Percentiles rank a stretch among this genome's conserved stretches.
These are phyloP conservation scores for Apostichopus parvimensis DNA, from an alignment of 35 echinoderm and acorn worm genomes.

Conservation along the genomic window DNA sequence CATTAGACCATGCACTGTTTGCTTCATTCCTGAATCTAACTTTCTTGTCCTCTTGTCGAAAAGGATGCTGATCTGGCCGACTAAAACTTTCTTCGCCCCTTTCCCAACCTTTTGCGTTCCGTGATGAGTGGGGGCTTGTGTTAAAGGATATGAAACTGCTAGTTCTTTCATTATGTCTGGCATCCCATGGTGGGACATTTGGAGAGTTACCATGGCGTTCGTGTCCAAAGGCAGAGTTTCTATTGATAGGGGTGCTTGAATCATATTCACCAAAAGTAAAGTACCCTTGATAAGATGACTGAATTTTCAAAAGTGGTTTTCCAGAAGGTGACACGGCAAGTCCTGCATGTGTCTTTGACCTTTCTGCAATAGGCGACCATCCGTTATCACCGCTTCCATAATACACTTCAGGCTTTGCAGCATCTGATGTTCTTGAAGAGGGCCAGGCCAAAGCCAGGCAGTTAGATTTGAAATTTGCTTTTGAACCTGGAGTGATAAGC, in stretches of 20 bases:
- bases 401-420: background rate
- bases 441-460: slow-evolving; percentile 10
- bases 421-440: background rate
- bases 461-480: background rate
- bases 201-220: background rate
- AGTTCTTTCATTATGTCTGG: background rate
- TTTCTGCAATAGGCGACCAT: background rate
- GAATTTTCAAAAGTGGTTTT: background rate
- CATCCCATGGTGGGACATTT: background rate
- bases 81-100: background rate
- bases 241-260: background rate
- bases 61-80: background rate
- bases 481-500: slow-evolving; percentile 39
- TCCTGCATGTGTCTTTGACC: slow-evolving; percentile 1
- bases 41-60: background rate
- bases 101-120: background rate
- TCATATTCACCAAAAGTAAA: background rate
- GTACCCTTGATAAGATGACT: slow-evolving; percentile 12
- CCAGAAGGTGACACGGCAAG: slow-evolving; percentile 18
- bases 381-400: background rate
- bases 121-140: background rate
- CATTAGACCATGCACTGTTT: background rate
- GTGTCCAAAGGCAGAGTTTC: background rate
- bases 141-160: slow-evolving; percentile 22
- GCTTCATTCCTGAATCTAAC: background rate